Evolutionary conservation across 2,797 vertebrate genomes (phyloP), one percentile per base, ranked within the genome.

Genomic region (Chloroceryle amazona): DNA sequence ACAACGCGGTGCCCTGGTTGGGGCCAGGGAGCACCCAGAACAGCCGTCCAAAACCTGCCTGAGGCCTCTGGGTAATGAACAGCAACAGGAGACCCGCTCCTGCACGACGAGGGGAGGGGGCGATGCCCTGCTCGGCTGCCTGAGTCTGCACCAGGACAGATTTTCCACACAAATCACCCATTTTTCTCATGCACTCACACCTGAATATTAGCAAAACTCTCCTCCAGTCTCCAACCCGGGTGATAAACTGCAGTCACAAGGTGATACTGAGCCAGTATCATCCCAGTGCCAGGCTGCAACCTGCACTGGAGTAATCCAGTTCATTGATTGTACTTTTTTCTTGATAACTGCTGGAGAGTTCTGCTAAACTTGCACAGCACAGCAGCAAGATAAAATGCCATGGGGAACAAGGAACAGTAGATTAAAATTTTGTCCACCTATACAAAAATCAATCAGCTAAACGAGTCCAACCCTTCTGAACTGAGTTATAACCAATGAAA

Each of bases 121-220:
- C 2, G 47, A 68, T 4, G 12, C 6, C 1, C 54, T 15, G 37
- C 26, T 39, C 5, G 1, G 22, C 55, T 10, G 42, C 72, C 39
- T 1, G 2, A 33, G 33, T 16, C n/a, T 11, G 33, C 28, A 3
- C 0, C 0, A 1, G 21, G 23, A 42, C 19, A 42, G 37, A 9
- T 18, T 22, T 61, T 28, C 63, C n/a, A 44, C 23, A 16, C 47
- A n/a, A 5, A n/a, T 39, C 63, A 16, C 54, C 18, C 25, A 23
- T 54, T 18, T 46, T 61, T 15, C 63, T 44, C 55, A 31, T 19
- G 18, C 44, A 37, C 26, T 49, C 66, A 22, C 35, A 65, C 51
- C 16, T 1, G 0, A 49, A 42, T 26, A 49, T 31, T 16, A 49
- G 42, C 26, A 7, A 41, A 65, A 8, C 17, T 49, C 57, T 42